Base-by-base conservation (phyloP, 2,888 invertebrate genomes). In the Orthonychiurus folsomi region DNA sequence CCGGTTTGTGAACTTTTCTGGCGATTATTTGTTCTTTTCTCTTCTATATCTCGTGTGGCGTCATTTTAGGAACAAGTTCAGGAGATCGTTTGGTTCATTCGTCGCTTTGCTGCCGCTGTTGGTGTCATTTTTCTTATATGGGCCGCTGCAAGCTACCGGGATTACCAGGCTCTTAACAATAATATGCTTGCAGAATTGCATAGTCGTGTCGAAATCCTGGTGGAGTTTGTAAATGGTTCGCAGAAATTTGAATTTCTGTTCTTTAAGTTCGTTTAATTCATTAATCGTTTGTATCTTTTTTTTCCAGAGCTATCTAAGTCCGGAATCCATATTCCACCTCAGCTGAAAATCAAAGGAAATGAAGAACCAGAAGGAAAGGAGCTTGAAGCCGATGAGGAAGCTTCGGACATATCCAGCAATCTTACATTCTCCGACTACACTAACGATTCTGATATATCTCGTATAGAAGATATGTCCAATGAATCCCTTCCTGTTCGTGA, bases 111-210 rank as follows among this genome's bases (percentile, higher is more conserved):
- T 24, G 58, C 48, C 3, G 21, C 56, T 18, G 27, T 62, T 2
- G 63, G 60, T n/a, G 25, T 65, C 0, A 3, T 63, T 2, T 50
- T 65, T 15, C 20, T 66, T 21, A 24, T 66, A 15, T 23, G 58
- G 1, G 3, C 56, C 3, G 61, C 61, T 2, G 57, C 56, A 20
- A 53, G 27, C 9, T 66, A 63, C 53, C 61, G 61, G 0, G 63
- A 66, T 50, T 50, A 54, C 23, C 28, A 66, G 23, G 53, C 25
- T 1, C 18, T 59, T 15, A 63, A 66, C 50, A 63, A 65, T 15
- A 55, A 60, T 28, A 64, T 67, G 62, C 56, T 72, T 1, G 52
- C 24, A 3, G 61, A 66, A 24, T 61, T 71, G 62, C 59, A 66
- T 48, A 47, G 28, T 3, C 28, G 63, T 2, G 48, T 70, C 50